A percentile compares a stretch with the other conserved stretches of the same genome.
Evolutionary conservation across 2,888 invertebrate genomes (phyloP).

Genomic region (Ramazzottius varieornatus): DNA sequence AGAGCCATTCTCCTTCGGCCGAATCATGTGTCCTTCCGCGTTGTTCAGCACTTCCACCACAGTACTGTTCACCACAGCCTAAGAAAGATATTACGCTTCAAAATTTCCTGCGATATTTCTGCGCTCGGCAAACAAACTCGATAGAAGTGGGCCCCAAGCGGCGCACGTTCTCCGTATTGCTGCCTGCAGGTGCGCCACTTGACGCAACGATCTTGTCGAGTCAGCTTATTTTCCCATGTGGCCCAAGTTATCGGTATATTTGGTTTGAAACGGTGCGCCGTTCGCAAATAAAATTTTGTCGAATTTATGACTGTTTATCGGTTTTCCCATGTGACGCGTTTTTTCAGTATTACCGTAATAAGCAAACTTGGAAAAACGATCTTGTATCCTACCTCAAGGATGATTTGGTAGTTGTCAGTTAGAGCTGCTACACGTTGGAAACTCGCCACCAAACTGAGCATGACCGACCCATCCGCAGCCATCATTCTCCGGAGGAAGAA

Average conservation of each 20-base stretch:
- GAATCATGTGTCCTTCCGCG: neutral
- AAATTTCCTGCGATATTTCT: neutral
- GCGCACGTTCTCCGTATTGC: too few relatives aligned
- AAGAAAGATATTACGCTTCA: neutral
- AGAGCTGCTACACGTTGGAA: slow-evolving; percentile 74
- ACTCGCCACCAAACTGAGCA: slow-evolving; percentile 71
- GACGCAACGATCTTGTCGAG: too few relatives aligned
- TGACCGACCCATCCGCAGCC: slow-evolving; percentile 73
- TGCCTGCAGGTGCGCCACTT: too few relatives aligned
- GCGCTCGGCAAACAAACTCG: neutral
- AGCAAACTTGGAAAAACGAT: neutral
- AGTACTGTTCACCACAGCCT: neutral
- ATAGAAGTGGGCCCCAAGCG: too few relatives aligned
- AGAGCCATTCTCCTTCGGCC: neutral
- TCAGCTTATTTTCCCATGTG: too few relatives aligned
- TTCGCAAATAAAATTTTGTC: neutral
- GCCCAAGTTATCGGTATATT: too few relatives aligned
- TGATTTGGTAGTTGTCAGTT: slow-evolving; percentile 52
- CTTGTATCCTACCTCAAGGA: slow-evolving; percentile 34
- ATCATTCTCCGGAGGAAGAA: slow-evolving; percentile 89
- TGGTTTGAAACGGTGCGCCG: too few relatives aligned
- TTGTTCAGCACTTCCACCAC: neutral
- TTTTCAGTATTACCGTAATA: neutral
- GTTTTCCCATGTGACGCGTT: too few relatives aligned
- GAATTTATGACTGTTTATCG: too few relatives aligned